Evolutionary conservation across 2,113 vertebrate genomes (phyloP), one percentile per base, ranked within the genome.

Genomic region (Buteo buteo): DNA sequence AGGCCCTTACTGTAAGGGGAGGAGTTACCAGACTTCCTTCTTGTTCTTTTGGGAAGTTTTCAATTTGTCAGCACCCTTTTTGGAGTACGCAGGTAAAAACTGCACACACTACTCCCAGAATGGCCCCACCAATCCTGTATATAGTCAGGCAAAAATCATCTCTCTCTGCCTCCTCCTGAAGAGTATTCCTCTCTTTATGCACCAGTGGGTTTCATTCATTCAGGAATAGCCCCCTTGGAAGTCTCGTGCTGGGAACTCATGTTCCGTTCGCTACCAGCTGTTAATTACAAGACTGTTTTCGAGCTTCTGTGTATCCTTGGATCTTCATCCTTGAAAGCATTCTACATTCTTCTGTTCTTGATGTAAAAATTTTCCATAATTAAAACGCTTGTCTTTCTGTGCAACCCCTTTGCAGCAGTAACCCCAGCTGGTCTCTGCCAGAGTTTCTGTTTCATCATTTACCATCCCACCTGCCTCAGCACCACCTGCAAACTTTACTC

Each of bases 331-430:
- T 65, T 47, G 66, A 64, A 70, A 57, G 34, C 25, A 44, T 74
- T 62, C 74, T 71, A 1, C 4, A 0, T 82, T 79, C 38, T 85
- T 82, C 29, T 61, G 42, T 66, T 83, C 47, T 64, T 26, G 24
- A 29, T 49, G 20, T 59, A 64, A 55, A 62, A 74, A 31, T 42
- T 38, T 45, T 70, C 34, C 10, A 0, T 74, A 25, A 52, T 58
- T n/a, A 67, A 44, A 61, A 45, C 0, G 0, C 18, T 62, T 40
- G 47, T 42, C 49, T 66, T 22, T 40, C 42, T 24, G 10, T 1
- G 0, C 0, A 1, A 24, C 32, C 13, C 22, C 0, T 0, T 45
- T 44, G 50, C 70, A 54, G 34, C 70, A 62, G 28, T 67, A 93
- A 34, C 7, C 4, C 70, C 47, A 28, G 0, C 47, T 58, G 55